Percentiles rank a stretch among this genome's conserved stretches.
Evolutionary conservation across 2,113 vertebrate species (phyloP).

Genomic region (Empidonax traillii): DNA sequence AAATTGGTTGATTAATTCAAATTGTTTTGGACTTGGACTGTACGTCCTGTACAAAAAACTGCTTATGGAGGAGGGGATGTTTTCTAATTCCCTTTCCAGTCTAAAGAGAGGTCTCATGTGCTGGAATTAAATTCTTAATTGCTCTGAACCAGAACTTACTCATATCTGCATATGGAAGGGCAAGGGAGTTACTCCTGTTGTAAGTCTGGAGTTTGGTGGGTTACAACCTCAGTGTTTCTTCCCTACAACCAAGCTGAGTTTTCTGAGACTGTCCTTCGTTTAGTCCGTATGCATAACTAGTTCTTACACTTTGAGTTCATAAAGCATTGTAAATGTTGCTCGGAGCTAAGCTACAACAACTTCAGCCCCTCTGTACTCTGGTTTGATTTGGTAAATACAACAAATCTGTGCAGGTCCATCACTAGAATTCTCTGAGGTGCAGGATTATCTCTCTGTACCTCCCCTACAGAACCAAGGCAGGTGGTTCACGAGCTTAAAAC

Average conservation of each 20-base stretch:
- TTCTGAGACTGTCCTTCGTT: neutral
- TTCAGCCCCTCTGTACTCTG: neutral
- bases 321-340: neutral
- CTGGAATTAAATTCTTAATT: neutral
- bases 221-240: neutral
- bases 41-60: neutral
- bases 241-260: neutral
- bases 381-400: neutral
- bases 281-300: neutral
- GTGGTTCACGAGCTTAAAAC: neutral
- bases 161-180: neutral
- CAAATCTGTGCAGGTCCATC: neutral
- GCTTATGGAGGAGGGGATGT: neutral
- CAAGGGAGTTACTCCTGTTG: neutral
- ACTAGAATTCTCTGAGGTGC: accelerated
- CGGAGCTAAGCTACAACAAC: neutral
- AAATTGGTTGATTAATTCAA: neutral
- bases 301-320: neutral
- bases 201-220: neutral
- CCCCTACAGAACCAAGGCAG: neutral
- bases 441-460: neutral
- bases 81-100: neutral
- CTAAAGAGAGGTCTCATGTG: neutral
- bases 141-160: neutral
- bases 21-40: neutral